Conservation (phyloP, 2,888 invertebrate genomes). For the Lymantria monacha region DNA sequence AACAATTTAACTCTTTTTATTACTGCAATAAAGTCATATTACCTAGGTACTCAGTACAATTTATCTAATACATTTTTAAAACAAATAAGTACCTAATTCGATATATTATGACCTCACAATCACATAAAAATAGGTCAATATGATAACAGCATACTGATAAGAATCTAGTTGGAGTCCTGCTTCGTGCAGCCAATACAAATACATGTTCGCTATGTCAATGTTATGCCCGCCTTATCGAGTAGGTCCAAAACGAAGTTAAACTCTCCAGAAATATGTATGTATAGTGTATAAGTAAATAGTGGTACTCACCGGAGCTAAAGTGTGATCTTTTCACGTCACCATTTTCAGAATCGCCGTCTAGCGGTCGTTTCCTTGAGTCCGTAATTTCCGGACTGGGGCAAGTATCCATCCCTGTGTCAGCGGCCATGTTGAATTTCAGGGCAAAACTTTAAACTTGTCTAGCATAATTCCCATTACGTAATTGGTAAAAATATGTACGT, state of each 20-base stretch:
- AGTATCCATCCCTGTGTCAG: constrained; percentile 96
- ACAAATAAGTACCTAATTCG: constrained; percentile 27
- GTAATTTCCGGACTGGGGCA: constrained; percentile 96
- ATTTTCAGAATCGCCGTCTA: constrained; percentile 93
- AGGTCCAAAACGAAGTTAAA: constrained; percentile 57
- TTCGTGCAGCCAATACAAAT: constrained; percentile 55
- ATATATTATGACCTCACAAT: constrained; percentile 58
- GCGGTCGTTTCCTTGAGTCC: constrained; percentile 94
- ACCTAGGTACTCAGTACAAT: constrained; percentile 26
- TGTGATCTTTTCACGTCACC: constrained; percentile 94
- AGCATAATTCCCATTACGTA: constrained; percentile 83
- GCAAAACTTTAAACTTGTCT: constrained; percentile 81
- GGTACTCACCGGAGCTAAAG: constrained; percentile 92
- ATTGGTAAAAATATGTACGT: constrained; percentile 69
- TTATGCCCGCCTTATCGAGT: constrained; percentile 71
- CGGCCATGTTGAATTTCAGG: constrained; percentile 90
- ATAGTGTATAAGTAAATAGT: constrained; percentile 42
- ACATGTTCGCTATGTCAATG: constrained; percentile 68
- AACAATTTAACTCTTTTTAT: constrained; percentile 32
- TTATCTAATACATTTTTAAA: constrained; percentile 27
- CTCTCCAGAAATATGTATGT: constrained; percentile 28
- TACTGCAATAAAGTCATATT: constrained; percentile 37
- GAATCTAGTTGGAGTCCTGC: constrained; percentile 70
- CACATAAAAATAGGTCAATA: constrained; percentile 69
- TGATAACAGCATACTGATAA: constrained; percentile 76